Conservation (phyloP, 2,113 vertebrate species). For the Ptychochromis oligacanthus region DNA sequence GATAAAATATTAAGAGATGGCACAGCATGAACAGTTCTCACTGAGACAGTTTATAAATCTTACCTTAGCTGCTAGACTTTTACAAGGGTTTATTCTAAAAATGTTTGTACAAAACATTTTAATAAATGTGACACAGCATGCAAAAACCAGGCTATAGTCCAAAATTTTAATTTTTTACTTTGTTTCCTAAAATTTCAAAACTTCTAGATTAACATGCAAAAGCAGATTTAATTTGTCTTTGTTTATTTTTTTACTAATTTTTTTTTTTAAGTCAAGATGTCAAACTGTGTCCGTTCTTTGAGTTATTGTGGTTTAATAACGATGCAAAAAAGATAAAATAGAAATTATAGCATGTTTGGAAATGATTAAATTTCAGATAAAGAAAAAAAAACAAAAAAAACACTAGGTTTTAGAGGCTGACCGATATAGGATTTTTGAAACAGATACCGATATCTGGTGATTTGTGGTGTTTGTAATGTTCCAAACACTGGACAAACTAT, state of each 20-base stretch:
- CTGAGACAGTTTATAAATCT: background rate
- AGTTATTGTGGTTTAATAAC: background rate
- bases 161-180: background rate
- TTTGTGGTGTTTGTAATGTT: background rate
- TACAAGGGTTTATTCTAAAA: background rate
- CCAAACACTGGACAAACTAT: background rate
- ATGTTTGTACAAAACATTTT: background rate
- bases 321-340: background rate
- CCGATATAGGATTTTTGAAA: background rate
- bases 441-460: too few relatives aligned
- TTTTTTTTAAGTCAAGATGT: background rate
- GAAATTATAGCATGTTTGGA: background rate
- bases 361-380: background rate
- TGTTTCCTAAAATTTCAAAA: background rate
- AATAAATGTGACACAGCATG: background rate
- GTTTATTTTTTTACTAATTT: background rate
- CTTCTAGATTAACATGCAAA: background rate
- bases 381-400: too few relatives aligned
- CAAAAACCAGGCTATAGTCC: background rate
- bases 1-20: background rate
- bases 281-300: too few relatives aligned
- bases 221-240: background rate
- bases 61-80: background rate
- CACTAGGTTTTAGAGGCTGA: background rate
- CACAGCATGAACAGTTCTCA: background rate